Evolutionary conservation across 2,888 invertebrate genomes (phyloP).

Genomic region (Molorchus minor): DNA sequence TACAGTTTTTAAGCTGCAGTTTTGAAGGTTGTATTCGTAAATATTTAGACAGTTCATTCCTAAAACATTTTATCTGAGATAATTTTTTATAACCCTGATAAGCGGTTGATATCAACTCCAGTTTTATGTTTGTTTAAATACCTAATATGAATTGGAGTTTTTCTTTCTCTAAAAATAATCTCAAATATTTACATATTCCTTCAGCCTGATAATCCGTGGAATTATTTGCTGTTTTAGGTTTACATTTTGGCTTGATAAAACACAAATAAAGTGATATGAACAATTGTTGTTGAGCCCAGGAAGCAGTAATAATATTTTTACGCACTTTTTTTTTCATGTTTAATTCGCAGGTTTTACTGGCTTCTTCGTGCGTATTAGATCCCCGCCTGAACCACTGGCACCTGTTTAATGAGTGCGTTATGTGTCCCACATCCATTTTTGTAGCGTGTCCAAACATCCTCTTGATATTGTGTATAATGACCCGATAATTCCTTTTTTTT

Average conservation of each 20-base stretch:
- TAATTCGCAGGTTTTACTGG: too few relatives aligned
- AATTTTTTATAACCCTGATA: slow-evolving; percentile 13
- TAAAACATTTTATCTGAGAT: slow-evolving; percentile 10
- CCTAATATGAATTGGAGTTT: slow-evolving; percentile 4
- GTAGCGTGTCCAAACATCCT: background rate
- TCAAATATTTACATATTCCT: slow-evolving; percentile 8
- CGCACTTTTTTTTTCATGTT: too few relatives aligned
- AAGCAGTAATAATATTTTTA: background rate
- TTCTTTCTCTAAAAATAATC: background rate
- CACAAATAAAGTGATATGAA: background rate
- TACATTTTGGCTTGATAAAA: background rate
- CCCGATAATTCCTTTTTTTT: slow-evolving; percentile 8
- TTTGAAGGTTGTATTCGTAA: slow-evolving; percentile 10
- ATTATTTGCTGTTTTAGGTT: background rate
- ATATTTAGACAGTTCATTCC: slow-evolving; percentile 12
- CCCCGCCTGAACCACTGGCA: too few relatives aligned
- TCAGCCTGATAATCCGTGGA: background rate
- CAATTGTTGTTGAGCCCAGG: background rate
- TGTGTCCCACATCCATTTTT: background rate
- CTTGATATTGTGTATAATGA: background rate
- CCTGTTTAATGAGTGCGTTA: too few relatives aligned
- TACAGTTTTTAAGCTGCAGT: background rate
- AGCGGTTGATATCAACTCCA: slow-evolving; percentile 6
- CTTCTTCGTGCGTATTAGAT: too few relatives aligned
- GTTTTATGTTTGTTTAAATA: slow-evolving; percentile 11